These are phyloP conservation scores for Melanocharis versteri DNA, from an alignment of 2,113 vertebrate species.

Conservation along the genomic window DNA sequence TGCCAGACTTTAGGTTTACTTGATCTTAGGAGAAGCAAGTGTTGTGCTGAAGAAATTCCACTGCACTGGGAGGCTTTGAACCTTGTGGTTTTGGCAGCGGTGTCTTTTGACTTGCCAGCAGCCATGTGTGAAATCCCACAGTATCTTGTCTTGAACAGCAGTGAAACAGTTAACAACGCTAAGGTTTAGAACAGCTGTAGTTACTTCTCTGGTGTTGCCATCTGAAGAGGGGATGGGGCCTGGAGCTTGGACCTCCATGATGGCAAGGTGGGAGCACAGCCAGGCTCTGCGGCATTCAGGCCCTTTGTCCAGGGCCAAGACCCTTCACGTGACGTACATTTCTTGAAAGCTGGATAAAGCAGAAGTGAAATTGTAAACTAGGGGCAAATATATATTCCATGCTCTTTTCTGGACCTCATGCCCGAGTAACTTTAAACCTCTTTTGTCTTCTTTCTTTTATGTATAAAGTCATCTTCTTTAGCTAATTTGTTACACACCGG, in stretches of 20 bases:
- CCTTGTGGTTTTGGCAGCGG: background rate
- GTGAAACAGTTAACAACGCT: background rate
- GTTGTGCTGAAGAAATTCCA: background rate
- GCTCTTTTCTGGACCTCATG: background rate
- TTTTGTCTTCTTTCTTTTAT: background rate
- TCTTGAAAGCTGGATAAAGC: background rate
- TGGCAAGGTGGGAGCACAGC: background rate
- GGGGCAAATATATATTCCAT: background rate
- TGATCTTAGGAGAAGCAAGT: background rate
- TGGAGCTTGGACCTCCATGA: background rate
- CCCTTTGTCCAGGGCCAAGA: background rate
- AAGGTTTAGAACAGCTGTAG: background rate
- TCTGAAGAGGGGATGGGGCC: background rate
- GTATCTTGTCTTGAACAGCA: background rate
- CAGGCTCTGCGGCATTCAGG: fast-evolving
- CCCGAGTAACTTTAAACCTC: background rate
- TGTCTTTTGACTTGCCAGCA: background rate
- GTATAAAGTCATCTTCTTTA: background rate
- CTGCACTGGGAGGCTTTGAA: background rate
- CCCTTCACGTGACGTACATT: background rate
- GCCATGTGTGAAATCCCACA: background rate
- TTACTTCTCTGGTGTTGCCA: background rate
- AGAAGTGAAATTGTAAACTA: background rate
- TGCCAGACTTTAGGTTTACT: background rate
- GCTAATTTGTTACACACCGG: background rate